A percentile compares a stretch with the other conserved stretches of the same genome.
Conservation (phyloP, 2,113 vertebrate genomes). For the Calypte anna region DNA sequence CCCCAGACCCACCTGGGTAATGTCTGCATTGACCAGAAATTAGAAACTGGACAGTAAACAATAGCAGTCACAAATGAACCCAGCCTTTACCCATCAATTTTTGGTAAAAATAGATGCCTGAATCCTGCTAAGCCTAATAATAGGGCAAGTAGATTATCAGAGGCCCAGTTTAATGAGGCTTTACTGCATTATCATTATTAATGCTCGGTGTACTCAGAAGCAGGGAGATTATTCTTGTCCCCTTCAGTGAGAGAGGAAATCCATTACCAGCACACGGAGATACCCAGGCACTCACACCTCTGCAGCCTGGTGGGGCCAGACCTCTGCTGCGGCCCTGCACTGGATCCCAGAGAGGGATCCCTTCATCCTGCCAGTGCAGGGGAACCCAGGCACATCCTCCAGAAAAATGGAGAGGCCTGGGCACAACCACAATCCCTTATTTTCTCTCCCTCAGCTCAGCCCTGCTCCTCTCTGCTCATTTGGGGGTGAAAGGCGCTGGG, state of each 20-base stretch:
- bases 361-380: not conserved
- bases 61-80: conserved; percentile 7
- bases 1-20: not conserved
- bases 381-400: not conserved
- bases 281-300: not conserved
- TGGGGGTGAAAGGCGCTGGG: fast-evolving
- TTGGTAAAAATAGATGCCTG: conserved; percentile 63
- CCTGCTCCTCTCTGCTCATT: fast-evolving
- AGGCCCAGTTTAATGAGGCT: conserved; percentile 63
- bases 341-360: not conserved
- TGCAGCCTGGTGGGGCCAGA: not conserved
- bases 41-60: conserved; percentile 47
- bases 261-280: not conserved
- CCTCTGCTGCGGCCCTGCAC: not conserved
- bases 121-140: conserved; percentile 67
- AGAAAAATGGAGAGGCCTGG: not conserved
- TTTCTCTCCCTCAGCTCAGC: not conserved
- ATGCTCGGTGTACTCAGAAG: conserved; percentile 47
- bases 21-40: not conserved
- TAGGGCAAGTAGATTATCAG: conserved; percentile 62
- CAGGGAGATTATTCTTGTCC: conserved; percentile 44
- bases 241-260: conserved; percentile 27
- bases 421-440: not conserved
- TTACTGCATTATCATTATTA: conserved; percentile 64
- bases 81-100: conserved; percentile 41